These are phyloP conservation scores for Apteryx owenii DNA, from an alignment of 2,113 vertebrate species.

Conservation along the genomic window DNA sequence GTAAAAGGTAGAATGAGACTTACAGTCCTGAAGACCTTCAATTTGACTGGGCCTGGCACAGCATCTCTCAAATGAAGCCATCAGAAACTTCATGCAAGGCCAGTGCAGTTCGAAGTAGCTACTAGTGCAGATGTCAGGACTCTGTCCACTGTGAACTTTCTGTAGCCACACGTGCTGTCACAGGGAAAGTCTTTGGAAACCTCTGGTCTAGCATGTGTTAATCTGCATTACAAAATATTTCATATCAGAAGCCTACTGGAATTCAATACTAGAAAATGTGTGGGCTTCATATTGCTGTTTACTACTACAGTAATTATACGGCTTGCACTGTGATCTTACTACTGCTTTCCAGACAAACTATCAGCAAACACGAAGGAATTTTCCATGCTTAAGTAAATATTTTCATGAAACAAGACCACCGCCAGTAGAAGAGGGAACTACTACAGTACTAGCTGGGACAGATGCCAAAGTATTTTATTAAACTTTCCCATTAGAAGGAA, in stretches of 20 bases:
- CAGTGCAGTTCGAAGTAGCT: neutral
- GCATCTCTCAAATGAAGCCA: neutral
- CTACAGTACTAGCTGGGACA: neutral
- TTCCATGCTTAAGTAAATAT: neutral
- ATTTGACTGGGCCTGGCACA: neutral
- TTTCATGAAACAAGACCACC: neutral
- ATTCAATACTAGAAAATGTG: slow-evolving; percentile 1
- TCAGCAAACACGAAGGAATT: neutral
- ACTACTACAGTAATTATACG: neutral
- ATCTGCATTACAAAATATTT: neutral
- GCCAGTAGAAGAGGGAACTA: neutral
- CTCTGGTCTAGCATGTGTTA: neutral
- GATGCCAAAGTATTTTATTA: neutral
- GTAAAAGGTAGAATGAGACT: neutral
- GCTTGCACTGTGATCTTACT: neutral
- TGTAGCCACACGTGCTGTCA: neutral
- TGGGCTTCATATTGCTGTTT: slow-evolving; percentile 8
- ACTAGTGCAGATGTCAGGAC: neutral
- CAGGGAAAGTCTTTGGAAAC: neutral
- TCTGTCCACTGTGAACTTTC: neutral
- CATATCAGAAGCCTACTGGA: neutral
- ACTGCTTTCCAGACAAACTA: slow-evolving; percentile 11
- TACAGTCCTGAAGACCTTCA: neutral
- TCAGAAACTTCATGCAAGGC: neutral
- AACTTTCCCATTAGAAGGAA: neutral